Evolutionary conservation across 2,113 vertebrate species (phyloP).

Genomic region (Arenaria interpres): DNA sequence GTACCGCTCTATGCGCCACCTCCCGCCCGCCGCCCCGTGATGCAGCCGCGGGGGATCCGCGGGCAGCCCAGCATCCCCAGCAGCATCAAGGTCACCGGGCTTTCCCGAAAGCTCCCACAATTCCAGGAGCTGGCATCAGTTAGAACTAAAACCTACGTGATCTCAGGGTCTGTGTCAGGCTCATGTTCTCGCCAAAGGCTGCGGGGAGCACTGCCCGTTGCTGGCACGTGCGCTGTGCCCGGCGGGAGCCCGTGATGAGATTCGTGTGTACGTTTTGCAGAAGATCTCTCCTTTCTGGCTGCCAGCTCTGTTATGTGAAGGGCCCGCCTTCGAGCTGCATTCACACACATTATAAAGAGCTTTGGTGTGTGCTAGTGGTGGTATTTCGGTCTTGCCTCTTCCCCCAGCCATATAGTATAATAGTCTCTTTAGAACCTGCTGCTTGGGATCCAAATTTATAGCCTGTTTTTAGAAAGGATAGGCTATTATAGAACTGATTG

Average conservation of each 20-base stretch:
- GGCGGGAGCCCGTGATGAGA: background rate
- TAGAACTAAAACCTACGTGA: background rate
- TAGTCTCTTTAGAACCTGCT: conserved; percentile 38
- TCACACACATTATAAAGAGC: background rate
- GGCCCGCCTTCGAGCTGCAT: background rate
- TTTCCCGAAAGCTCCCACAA: background rate
- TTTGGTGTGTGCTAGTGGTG: background rate
- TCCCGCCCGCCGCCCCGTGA: background rate
- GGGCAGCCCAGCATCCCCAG: background rate
- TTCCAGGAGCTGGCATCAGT: background rate
- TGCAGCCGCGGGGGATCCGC: background rate
- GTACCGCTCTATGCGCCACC: background rate
- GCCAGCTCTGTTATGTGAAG: background rate
- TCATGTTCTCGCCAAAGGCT: fast-evolving
- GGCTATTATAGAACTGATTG: conserved; percentile 36
- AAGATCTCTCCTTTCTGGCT: background rate
- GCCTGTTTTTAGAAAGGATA: conserved; percentile 32
- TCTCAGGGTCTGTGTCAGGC: fast-evolving
- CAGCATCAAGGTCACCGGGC: fast-evolving
- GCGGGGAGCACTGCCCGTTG: background rate
- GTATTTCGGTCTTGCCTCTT: background rate
- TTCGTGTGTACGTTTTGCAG: background rate
- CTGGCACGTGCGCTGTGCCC: background rate
- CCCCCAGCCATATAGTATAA: background rate
- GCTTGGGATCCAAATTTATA: conserved; percentile 45